Evolutionary conservation across 2,113 vertebrate genomes (phyloP).

Genomic region (Zootoca vivipara): DNA sequence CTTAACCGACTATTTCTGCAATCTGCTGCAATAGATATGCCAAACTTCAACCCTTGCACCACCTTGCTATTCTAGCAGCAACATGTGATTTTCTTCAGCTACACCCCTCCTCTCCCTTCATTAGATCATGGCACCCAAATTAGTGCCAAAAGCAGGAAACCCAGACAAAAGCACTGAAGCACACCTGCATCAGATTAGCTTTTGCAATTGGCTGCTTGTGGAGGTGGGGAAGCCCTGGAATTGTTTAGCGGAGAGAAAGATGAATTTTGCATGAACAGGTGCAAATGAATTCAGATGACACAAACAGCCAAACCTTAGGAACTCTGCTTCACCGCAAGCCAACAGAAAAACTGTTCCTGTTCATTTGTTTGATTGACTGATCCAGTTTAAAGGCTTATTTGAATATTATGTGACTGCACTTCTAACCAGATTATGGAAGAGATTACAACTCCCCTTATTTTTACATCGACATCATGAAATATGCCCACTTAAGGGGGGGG

Average conservation of each 20-base stretch:
- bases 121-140: neutral
- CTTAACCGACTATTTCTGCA: too few species aligned
- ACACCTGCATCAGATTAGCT: neutral
- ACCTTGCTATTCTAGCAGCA: neutral
- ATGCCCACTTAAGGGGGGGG: conserved; percentile 41
- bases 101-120: neutral
- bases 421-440: conserved; percentile 36
- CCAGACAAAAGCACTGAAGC: neutral
- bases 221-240: neutral
- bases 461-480: conserved; percentile 42
- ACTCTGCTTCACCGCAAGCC: neutral
- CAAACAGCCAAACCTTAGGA: neutral
- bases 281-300: neutral
- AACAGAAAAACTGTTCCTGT: neutral
- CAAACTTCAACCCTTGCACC: too few species aligned
- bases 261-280: neutral
- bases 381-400: neutral
- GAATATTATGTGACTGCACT: neutral
- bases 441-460: neutral
- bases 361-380: neutral
- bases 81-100: neutral
- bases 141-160: neutral
- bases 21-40: too few species aligned
- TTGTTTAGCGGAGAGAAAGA: neutral
- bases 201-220: neutral